phyloP scores from a whole-genome alignment of 2,888 invertebrate species.

The Acanthococcus lagerstroemiae region DNA sequence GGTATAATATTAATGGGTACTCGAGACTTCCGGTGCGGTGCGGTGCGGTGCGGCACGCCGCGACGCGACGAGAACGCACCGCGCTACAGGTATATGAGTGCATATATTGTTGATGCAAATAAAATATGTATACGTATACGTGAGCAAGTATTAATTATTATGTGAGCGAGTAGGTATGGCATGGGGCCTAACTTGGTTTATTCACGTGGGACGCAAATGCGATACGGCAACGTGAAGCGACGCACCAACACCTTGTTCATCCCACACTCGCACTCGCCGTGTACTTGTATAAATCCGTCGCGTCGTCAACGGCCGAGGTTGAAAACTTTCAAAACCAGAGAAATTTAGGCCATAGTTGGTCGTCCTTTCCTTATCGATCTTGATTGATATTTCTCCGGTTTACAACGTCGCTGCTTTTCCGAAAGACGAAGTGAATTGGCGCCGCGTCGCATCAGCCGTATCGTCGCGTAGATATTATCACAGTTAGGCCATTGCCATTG shows the following conservation, averaged over 20 bases:
- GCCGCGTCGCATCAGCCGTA: no score
- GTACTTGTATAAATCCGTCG: no score
- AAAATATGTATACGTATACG: not conserved
- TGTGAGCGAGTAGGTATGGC: not conserved
- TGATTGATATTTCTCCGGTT: no score
- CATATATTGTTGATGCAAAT: not conserved
- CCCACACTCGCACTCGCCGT: no score
- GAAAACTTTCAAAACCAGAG: not conserved
- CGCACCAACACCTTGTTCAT: constrained; percentile 26
- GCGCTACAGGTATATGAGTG: not conserved
- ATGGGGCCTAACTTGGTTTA: not conserved
- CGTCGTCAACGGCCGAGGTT: not conserved
- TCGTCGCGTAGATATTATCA: no score
- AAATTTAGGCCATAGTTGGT: not conserved
- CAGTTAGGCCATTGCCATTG: no score
- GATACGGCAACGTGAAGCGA: not conserved
- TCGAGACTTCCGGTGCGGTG: constrained; percentile 20
- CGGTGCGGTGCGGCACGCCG: not conserved
- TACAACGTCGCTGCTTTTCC: no score
- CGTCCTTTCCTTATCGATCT: not conserved
- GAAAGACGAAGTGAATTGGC: no score
- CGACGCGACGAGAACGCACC: not conserved
- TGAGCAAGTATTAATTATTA: not conserved
- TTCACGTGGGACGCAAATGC: not conserved
- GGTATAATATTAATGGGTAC: constrained; percentile 23